Evolutionary conservation across 2,888 invertebrate species (phyloP), one percentile per base, ranked within the genome.

Genomic region (Cantharis rufa): DNA sequence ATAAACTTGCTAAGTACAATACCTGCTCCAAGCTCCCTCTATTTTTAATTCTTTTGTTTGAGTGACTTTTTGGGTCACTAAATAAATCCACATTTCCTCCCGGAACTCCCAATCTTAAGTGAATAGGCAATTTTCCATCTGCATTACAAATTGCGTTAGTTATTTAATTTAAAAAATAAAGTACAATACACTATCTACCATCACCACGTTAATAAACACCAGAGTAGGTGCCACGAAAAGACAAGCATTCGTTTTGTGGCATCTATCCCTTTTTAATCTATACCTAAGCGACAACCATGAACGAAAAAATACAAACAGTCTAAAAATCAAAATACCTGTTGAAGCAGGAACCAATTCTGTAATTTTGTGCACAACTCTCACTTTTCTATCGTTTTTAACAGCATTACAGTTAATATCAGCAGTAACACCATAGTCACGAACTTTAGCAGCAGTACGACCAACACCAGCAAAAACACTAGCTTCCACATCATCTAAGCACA

Each of bases 11-110:
- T 82, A 83, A 83, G 83, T 82, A 83, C 83, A 85, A 87, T 88
- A 90, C 89, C 87, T 90, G 89, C 82, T 90, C 90, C 81, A 87
- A 79, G 76, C 85, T 88, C 63, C 88, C 88, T 80, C 88, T 87
- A 77, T 88, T 89, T 81, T 89, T 88, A 77, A 86, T 88, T 81
- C 88, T 89, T 80, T 87, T 88, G 80, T 86, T 87, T 16, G 83
- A 82, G 72, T 86, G 85, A 21, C 87, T 86, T 66, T 85, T 85
- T 10, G 82, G 81, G 7, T 85, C 83, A 70, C 80, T 80, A 76
- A 83, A 84, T 10, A 81, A 72, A 66, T 87, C 86, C 69, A 83
- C 73, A 61, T 74, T 80, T 75, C 83, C 84, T 75, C 83, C 84
- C 10, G 86, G 82, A 24, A 85, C 79, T 64, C 89, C 89, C 80